Evolutionary conservation across 1,140 invertebrate genomes (phyloP).

Genomic region (Drosophila varians): DNA sequence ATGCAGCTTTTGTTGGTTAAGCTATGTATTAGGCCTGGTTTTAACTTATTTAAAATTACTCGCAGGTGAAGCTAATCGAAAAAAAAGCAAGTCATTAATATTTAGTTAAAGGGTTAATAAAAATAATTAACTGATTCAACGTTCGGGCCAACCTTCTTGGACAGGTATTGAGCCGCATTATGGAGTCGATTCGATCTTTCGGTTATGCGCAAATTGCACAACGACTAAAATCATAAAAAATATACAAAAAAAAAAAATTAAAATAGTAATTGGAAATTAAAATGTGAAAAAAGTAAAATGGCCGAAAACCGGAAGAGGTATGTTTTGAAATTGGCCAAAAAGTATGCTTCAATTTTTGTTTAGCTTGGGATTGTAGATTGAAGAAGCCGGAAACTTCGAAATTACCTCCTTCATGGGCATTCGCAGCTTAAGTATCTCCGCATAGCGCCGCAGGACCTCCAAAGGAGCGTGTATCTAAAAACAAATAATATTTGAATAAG

Average conservation of each 20-base stretch:
- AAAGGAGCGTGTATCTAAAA: slow-evolving; percentile 93
- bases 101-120: slow-evolving; percentile 31
- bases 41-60: slow-evolving; percentile 18
- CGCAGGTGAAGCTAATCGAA: slow-evolving; percentile 18
- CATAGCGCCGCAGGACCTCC: slow-evolving; percentile 93
- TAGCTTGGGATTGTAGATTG: not conserved
- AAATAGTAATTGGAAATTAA: slow-evolving; percentile 11
- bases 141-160: slow-evolving; percentile 76
- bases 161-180: slow-evolving; percentile 71
- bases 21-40: slow-evolving; percentile 18
- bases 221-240: slow-evolving; percentile 63
- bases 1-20: slow-evolving; percentile 15
- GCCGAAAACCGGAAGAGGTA: not conserved
- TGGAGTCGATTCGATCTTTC: slow-evolving; percentile 75
- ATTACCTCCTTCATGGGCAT: slow-evolving; percentile 96
- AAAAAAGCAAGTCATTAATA: slow-evolving; percentile 7
- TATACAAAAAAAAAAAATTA: slow-evolving; percentile 31
- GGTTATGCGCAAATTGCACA: slow-evolving; percentile 59
- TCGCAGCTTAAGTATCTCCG: slow-evolving; percentile 96
- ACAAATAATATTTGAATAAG: not conserved
- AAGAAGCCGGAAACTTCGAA: not conserved
- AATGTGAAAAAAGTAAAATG: not conserved
- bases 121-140: slow-evolving; percentile 54
- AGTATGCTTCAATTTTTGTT: slow-evolving; percentile 16
- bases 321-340: slow-evolving; percentile 16